Base-by-base conservation (phyloP, 2,113 vertebrate genomes). In the Neogobius melanostomus region DNA sequence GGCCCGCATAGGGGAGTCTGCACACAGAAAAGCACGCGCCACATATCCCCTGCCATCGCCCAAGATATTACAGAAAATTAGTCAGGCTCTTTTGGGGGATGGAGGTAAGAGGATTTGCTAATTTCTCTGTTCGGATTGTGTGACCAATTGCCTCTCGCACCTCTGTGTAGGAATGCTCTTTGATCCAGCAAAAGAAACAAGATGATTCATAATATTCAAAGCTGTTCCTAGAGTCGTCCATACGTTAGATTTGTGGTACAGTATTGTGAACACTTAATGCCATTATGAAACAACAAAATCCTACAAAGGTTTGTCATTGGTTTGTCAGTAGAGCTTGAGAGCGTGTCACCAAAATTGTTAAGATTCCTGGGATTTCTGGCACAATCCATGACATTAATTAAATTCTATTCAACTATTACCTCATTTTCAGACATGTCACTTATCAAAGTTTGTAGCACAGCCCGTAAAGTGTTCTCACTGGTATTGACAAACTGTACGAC, bases 51-150 rank as follows among this genome's bases (percentile, higher is more conserved):
- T 46, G 16, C 7, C 15, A 52, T 16, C 61, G 28, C 43, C 36
- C 16, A 7, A 63, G 28, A 83, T 62, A 66, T 68, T 69, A 54
- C 46, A 56, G 50, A 28, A 52, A 76, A 79, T 82, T 65, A 75
- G 70, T 53, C 6, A 51, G 17, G 68, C 72, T 73, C 81, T 74
- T 69, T 69, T 73, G 65, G 62, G 64, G 68, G 59, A 76, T 11
- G 77, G 46, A 85, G 44, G 49, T 74, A 73, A 75, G 61, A 81
- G 28, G 66, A 76, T 78, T 76, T 76, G 67, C 72, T 57, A 68
- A 16, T 64, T 75, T 72, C 17, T 60, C 45, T 49, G 36, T 8
- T 59, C 65, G 69, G 50, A 72, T 62, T 12, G 60, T 67, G 65
- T 74, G 73, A 76, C 69, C 68, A 72, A 74, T 82, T 77, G 73